phyloP scores from a whole-genome alignment of 2,888 invertebrate species.

The Sarcophaga variegata region DNA sequence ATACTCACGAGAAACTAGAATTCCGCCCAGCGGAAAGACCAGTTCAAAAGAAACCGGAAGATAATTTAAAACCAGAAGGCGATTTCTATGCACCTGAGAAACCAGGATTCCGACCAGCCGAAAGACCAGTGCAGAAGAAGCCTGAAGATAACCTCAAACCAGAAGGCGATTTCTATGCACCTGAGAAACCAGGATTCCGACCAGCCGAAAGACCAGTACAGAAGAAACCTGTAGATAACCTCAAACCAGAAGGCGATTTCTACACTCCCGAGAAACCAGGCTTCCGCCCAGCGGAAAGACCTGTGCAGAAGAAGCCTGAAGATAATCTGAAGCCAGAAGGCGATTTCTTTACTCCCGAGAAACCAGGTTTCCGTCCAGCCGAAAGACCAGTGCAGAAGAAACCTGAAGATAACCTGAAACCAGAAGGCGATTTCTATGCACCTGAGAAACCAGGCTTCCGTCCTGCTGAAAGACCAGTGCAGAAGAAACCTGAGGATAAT shows the following conservation, averaged over 20 bases:
- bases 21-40: constrained; percentile 82
- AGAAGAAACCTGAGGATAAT: constrained; percentile 82
- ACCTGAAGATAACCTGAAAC: constrained; percentile 83
- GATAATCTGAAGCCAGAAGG: constrained; percentile 84
- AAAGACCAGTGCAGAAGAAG: constrained; percentile 81
- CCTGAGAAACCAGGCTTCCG: constrained; percentile 82
- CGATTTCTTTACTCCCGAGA: constrained; percentile 82
- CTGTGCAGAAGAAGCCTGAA: constrained; percentile 81
- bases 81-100: constrained; percentile 82
- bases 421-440: constrained; percentile 84
- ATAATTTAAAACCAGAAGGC: constrained; percentile 82
- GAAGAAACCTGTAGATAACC: constrained; percentile 82
- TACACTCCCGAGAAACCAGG: constrained; percentile 79
- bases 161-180: constrained; percentile 83
- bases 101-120: constrained; percentile 75
- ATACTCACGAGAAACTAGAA: constrained; percentile 80
- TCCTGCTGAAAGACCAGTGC: constrained; percentile 71
- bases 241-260: constrained; percentile 83
- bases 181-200: constrained; percentile 82
- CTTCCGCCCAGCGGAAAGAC: constrained; percentile 80
- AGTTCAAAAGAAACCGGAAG: constrained; percentile 80
- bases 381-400: constrained; percentile 84
- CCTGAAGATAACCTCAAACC: constrained; percentile 84
- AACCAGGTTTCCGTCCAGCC: constrained; percentile 76
- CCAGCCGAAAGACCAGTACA: constrained; percentile 83